Conservation (phyloP, 2,797 vertebrate species). For the Tauraco hartlaubi region DNA sequence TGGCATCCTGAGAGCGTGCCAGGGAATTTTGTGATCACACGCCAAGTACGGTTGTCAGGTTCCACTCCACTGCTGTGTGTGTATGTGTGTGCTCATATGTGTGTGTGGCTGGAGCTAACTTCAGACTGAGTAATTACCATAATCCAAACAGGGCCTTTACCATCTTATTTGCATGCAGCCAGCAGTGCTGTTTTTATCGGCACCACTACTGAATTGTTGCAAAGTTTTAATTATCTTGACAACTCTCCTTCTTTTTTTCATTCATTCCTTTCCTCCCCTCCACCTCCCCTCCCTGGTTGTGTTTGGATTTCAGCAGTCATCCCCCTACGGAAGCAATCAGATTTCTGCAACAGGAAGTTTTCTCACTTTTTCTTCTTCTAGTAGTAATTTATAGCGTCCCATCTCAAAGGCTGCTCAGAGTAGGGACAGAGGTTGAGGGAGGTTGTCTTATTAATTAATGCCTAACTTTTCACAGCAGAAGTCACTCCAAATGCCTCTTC, state of each 20-base stretch:
- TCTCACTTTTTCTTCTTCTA: constrained; percentile 3
- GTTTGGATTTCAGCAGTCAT: constrained; percentile 63
- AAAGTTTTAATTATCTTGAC: constrained; percentile 72
- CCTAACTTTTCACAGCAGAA: constrained; percentile 17
- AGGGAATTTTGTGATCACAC: constrained; percentile 74
- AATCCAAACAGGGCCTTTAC: constrained; percentile 80
- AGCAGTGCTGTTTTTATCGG: constrained; percentile 81
- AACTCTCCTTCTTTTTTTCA: constrained; percentile 33
- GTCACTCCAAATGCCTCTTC: neutral
- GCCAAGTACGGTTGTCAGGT: constrained; percentile 85
- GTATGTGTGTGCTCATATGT: constrained; percentile 74
- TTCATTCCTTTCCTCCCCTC: neutral
- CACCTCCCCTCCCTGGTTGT: neutral
- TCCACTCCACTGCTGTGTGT: constrained; percentile 78
- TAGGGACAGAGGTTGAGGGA: neutral
- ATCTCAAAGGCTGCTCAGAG: neutral
- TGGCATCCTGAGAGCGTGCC: constrained; percentile 72
- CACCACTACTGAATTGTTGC: constrained; percentile 64
- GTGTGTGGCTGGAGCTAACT: constrained; percentile 85
- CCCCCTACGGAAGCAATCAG: neutral
- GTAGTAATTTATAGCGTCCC: neutral
- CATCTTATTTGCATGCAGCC: constrained; percentile 81
- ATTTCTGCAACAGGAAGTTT: constrained; percentile 39
- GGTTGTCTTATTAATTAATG: neutral
- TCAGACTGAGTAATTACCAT: constrained; percentile 87